These are phyloP conservation scores for Drosophila fungiperda DNA, from an alignment of 2,888 invertebrate species.

Conservation along the genomic window DNA sequence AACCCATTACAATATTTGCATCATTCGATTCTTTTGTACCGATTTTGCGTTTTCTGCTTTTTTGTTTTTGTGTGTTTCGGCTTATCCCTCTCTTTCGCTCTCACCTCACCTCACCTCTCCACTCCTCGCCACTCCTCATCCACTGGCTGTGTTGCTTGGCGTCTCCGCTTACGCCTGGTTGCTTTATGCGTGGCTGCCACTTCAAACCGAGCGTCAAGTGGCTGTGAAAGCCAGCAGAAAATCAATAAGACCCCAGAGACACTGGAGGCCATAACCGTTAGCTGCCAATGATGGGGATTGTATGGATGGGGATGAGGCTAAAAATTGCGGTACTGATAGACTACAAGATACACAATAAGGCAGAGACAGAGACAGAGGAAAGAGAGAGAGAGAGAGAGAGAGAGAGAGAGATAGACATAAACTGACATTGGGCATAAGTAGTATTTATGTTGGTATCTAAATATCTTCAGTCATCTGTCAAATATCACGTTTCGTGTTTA, in stretches of 20 bases:
- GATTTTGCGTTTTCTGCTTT: constrained; percentile 28
- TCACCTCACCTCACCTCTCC: neutral
- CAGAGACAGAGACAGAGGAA: neutral
- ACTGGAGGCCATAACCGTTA: constrained; percentile 44
- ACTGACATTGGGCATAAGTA: constrained; percentile 62
- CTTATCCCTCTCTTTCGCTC: constrained; percentile 1
- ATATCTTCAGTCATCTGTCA: constrained; percentile 79
- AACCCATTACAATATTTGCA: constrained; percentile 74
- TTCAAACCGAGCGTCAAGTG: constrained; percentile 61
- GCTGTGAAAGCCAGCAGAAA: constrained; percentile 74
- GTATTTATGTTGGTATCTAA: constrained; percentile 79
- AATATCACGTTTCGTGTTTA: constrained; percentile 80
- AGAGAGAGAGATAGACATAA: constrained; percentile 16
- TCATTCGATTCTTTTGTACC: constrained; percentile 60
- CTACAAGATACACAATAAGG: neutral
- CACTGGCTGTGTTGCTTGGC: neutral
- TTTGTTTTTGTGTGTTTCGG: constrained; percentile 21
- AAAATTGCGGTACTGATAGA: neutral
- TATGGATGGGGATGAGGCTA: neutral
- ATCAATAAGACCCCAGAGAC: constrained; percentile 74
- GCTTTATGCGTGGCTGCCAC: constrained; percentile 56
- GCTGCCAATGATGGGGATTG: neutral
- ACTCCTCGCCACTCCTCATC: too few species aligned
- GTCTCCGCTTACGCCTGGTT: constrained; percentile 30
- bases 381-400: neutral